A percentile compares a stretch with the other conserved stretches of the same genome.
Evolutionary conservation across 64 coral and sea anemone genomes (phyloP).

Genomic region (Actinia equina): DNA sequence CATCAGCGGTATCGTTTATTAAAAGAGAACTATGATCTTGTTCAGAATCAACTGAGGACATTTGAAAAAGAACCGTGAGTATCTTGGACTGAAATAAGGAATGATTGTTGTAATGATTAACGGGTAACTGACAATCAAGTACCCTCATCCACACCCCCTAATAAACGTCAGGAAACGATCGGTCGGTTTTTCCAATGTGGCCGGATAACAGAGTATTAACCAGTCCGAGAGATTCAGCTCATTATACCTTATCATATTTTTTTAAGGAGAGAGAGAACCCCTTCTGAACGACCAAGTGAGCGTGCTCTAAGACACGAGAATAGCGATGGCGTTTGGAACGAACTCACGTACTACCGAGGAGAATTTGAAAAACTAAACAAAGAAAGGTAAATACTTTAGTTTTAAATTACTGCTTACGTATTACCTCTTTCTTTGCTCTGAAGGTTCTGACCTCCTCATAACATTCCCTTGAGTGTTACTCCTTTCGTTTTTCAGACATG

Average conservation of each 20-base stretch:
- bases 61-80: constrained; percentile 60
- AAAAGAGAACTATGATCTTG: constrained; percentile 76
- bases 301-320: constrained; percentile 66
- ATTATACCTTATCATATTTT: background rate
- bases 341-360: constrained; percentile 65
- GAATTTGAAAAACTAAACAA: constrained; percentile 73
- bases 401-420: background rate
- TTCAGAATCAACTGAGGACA: constrained; percentile 77
- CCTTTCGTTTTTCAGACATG: constrained; percentile 34
- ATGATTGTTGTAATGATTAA: too few relatives aligned
- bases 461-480: too few relatives aligned
- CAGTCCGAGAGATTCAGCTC: too few relatives aligned
- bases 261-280: constrained; percentile 33
- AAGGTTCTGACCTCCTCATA: too few relatives aligned
- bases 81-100: background rate
- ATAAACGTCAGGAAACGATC: too few relatives aligned
- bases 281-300: constrained; percentile 51
- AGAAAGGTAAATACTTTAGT: constrained; percentile 44
- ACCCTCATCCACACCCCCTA: too few relatives aligned
- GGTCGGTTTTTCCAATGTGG: too few relatives aligned
- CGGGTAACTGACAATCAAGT: too few relatives aligned
- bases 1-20: constrained; percentile 71
- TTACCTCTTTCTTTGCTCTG: too few relatives aligned
- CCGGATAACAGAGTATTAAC: too few relatives aligned
- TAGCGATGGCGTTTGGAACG: constrained; percentile 91